phyloP scores from a whole-genome alignment of 2,888 invertebrate genomes.

The Diadegma fenestrale region DNA sequence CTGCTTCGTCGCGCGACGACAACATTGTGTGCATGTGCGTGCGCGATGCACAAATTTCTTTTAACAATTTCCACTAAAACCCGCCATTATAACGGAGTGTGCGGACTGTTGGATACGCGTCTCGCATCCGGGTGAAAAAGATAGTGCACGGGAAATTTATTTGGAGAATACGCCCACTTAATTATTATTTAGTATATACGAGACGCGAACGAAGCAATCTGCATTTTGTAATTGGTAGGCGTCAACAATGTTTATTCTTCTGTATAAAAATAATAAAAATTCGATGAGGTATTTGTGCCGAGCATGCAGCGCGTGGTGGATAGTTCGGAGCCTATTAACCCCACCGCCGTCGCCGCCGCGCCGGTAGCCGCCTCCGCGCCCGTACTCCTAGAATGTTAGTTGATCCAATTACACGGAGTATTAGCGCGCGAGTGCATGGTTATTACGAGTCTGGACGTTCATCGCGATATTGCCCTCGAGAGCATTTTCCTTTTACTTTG shows the following conservation, averaged over 20 bases:
- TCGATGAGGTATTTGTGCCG: conserved; percentile 74
- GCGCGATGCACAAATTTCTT: background rate
- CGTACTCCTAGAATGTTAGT: conserved; percentile 34
- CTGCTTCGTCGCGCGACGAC: background rate
- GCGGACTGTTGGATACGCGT: no score
- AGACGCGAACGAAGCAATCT: background rate
- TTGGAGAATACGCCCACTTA: background rate
- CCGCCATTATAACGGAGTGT: no score
- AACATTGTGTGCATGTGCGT: background rate
- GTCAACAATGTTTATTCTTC: background rate
- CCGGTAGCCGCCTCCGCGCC: background rate
- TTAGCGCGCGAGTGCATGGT: conserved; percentile 51
- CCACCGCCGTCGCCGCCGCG: background rate
- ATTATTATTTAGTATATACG: no score
- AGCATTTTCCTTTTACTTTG: background rate
- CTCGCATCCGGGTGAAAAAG: background rate
- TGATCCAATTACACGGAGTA: conserved; percentile 59
- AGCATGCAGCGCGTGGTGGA: background rate
- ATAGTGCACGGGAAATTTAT: background rate
- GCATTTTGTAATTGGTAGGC: conserved; percentile 18
- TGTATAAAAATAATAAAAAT: background rate
- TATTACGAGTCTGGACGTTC: conserved; percentile 57
- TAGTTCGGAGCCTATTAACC: background rate
- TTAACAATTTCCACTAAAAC: background rate
- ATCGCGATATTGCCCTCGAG: conserved; percentile 29